A percentile compares a stretch with the other conserved stretches of the same genome.
These are phyloP conservation scores for Muscicapa adusta DNA, from an alignment of 2,113 vertebrate genomes.

Conservation along the genomic window DNA sequence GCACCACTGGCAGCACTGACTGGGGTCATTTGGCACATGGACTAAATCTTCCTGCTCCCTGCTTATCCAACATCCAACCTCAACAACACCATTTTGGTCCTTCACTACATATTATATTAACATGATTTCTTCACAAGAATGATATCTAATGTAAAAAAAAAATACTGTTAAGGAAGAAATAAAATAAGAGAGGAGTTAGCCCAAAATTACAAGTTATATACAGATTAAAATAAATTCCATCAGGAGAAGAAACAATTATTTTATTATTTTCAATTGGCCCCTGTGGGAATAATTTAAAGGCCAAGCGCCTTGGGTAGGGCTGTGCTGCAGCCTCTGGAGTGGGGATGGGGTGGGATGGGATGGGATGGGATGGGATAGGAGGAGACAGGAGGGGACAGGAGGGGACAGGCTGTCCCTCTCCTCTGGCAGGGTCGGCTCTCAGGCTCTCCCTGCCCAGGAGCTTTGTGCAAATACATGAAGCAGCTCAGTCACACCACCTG, in stretches of 20 bases:
- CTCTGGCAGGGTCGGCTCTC: not conserved
- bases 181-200: slow-evolving; percentile 73
- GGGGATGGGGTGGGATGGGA: not conserved
- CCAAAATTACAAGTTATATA: slow-evolving; percentile 79
- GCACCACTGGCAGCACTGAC: not conserved
- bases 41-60: slow-evolving; percentile 74
- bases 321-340: not conserved
- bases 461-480: not conserved
- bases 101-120: slow-evolving; percentile 93
- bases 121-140: slow-evolving; percentile 83
- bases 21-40: slow-evolving; percentile 85
- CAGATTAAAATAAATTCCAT: slow-evolving; percentile 80
- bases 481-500: not conserved
- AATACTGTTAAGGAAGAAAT: slow-evolving; percentile 88
- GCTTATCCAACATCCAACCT: slow-evolving; percentile 79
- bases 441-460: not conserved
- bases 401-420: not conserved
- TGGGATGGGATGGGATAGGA: not conserved
- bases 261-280: slow-evolving; percentile 73
- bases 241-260: slow-evolving; percentile 65
- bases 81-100: slow-evolving; percentile 90
- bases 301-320: slow-evolving; percentile 49
- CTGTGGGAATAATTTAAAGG: slow-evolving; percentile 76
- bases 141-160: slow-evolving; percentile 76
- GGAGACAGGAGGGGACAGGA: not conserved